Evolutionary conservation across 2,888 invertebrate species (phyloP), one percentile per base, ranked within the genome.

Genomic region (Cataglyphis rosenhaueri): DNA sequence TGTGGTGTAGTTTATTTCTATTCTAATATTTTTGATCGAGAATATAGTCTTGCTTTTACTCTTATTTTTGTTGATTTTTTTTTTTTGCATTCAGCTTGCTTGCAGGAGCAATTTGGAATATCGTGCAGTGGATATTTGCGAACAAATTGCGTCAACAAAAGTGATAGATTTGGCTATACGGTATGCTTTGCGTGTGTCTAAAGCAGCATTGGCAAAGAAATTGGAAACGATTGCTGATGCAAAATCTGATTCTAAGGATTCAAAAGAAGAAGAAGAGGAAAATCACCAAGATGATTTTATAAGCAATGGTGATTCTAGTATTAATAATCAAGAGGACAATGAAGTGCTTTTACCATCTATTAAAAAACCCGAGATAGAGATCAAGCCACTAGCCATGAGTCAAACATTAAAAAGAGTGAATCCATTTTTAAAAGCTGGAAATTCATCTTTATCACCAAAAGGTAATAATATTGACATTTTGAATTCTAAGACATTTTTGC

Each of bases 51-150:
- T 57, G 55, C 9, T 38, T 18, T 61, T 21, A n/a, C 18, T 21
- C 18, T 9, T n/a, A 62, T n/a, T 15, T 73, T 59, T 29, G 2
- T n/a, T 29, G 4, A n/a, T 62, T 38, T 61, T 32, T 62, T 38
- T 25, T 10, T 48, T 6, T 44, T n/a, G 12, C 25, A 64, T 78
- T 81, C 94, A 98, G 98, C 94, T 98, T 86, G 97, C 98, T 0
- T 98, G 98, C 92, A 96, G 97, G 89, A 97, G 97, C 88, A 97
- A 98, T 93, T 96, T 97, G 87, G 98, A 99, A 92, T 97, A 97
- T 91, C 96, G 99, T 59, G 99, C 98, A 0, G 95, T 98, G 68
- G 99, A 99, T 94, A 95, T 99, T 25, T 97, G 98, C 94, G 97
- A 97, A 92, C 95, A 98, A 89, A 96, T 99, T 91, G 96, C 97